Percentiles rank a stretch among this genome's conserved stretches.
phyloP scores from a whole-genome alignment of 2,888 invertebrate species.

The Chalcosyrphus nemorum region DNA sequence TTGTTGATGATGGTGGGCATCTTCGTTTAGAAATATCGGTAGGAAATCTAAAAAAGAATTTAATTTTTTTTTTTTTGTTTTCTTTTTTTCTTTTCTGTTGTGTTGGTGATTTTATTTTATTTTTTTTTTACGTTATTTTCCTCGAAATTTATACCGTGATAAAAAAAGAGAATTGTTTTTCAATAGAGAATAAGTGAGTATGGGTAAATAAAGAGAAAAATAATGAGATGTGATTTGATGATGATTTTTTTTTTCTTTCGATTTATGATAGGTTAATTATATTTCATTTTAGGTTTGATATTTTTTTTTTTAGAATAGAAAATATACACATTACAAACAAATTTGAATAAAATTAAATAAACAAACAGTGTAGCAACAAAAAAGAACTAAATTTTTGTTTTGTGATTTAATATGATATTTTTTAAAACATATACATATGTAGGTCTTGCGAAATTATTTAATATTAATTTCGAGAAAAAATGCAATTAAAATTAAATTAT shows the following conservation, averaged over 20 bases:
- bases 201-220: slow-evolving; percentile 11
- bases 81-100: slow-evolving; percentile 37
- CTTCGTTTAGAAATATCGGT: slow-evolving; percentile 57
- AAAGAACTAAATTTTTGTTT: slow-evolving; percentile 18
- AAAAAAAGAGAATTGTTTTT: slow-evolving; percentile 25
- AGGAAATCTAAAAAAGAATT: slow-evolving; percentile 66
- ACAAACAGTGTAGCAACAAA: slow-evolving; percentile 55
- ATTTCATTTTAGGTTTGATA: background rate
- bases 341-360: slow-evolving; percentile 64
- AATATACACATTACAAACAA: slow-evolving; percentile 72
- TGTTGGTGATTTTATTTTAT: slow-evolving; percentile 9
- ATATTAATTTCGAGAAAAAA: slow-evolving; percentile 29
- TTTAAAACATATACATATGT: slow-evolving; percentile 15
- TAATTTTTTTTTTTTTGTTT: slow-evolving; percentile 54
- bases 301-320: slow-evolving; percentile 57
- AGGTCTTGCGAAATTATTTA: slow-evolving; percentile 51
- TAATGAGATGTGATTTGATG: slow-evolving; percentile 33
- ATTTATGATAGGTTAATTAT: slow-evolving; percentile 44
- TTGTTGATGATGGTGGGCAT: slow-evolving; percentile 35
- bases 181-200: background rate
- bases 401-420: background rate
- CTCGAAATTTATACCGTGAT: slow-evolving; percentile 49
- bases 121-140: slow-evolving; percentile 17
- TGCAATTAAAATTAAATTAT: slow-evolving; percentile 54
- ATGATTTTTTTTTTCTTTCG: slow-evolving; percentile 25